Percentiles rank a stretch among this genome's conserved stretches.
phyloP scores from a whole-genome alignment of 2,797 vertebrate genomes.

The Melopsittacus undulatus region DNA sequence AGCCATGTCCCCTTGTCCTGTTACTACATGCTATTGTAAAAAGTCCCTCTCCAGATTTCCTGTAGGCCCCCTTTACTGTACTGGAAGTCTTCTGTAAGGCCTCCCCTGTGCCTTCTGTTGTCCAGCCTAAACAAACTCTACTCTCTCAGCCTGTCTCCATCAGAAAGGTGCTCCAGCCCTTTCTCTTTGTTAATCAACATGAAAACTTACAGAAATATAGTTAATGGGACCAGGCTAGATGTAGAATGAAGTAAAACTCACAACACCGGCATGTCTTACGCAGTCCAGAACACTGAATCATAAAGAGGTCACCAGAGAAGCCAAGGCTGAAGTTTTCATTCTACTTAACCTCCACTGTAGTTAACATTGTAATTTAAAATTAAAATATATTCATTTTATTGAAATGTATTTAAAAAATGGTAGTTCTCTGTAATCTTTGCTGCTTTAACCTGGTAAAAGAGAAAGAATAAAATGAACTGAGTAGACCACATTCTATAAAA shows the following conservation, averaged over 20 bases:
- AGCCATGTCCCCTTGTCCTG: neutral
- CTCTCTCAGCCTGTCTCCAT: neutral
- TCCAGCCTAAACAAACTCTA: neutral
- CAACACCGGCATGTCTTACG: rapidly evolving
- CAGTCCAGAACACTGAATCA: neutral
- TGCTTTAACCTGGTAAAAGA: neutral
- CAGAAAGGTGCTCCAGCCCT: neutral
- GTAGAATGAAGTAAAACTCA: neutral
- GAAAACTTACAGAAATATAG: neutral
- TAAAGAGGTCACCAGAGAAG: neutral
- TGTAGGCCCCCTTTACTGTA: neutral
- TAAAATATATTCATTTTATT: neutral
- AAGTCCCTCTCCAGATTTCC: neutral
- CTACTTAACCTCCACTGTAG: neutral
- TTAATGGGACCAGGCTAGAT: neutral
- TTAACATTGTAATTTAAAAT: neutral
- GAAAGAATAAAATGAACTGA: neutral
- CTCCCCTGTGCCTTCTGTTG: neutral
- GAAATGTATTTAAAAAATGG: neutral
- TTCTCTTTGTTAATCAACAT: neutral
- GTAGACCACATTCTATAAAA: neutral
- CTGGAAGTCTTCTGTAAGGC: neutral
- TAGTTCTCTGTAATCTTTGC: neutral
- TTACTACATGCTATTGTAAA: neutral
- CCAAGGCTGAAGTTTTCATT: neutral